Evolutionary conservation across 2,797 vertebrate genomes (phyloP).

Genomic region (Esox masquinongy): DNA sequence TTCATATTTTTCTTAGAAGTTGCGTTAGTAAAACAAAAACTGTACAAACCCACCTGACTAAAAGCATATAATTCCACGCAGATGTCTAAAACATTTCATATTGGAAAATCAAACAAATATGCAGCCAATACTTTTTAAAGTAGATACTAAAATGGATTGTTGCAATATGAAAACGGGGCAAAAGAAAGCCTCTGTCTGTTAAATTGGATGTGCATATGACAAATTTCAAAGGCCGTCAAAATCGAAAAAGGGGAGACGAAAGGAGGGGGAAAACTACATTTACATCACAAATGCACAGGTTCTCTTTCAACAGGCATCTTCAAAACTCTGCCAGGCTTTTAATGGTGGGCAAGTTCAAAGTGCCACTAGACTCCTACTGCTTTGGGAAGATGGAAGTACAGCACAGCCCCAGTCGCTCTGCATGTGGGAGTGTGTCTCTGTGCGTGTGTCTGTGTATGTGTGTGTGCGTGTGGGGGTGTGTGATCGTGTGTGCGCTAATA

Average conservation of each 20-base stretch:
- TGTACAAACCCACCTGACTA: slow-evolving; percentile 61
- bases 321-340: slow-evolving; percentile 91
- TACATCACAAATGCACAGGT: slow-evolving; percentile 94
- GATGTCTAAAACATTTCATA: background rate
- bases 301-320: slow-evolving; percentile 87
- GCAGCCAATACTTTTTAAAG: slow-evolving; percentile 60
- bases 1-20: slow-evolving; percentile 50
- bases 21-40: slow-evolving; percentile 50
- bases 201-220: slow-evolving; percentile 94
- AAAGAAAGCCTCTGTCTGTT: slow-evolving; percentile 80
- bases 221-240: slow-evolving; percentile 96
- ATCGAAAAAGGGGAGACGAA: slow-evolving; percentile 70
- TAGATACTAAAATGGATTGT: slow-evolving; percentile 65
- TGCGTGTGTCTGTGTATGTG: slow-evolving; percentile 45
- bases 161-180: slow-evolving; percentile 56
- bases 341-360: slow-evolving; percentile 93
- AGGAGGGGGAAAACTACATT: slow-evolving; percentile 78
- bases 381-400: slow-evolving; percentile 78
- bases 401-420: slow-evolving; percentile 68
- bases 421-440: slow-evolving; percentile 63
- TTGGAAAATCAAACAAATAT: slow-evolving; percentile 51
- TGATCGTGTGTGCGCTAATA: slow-evolving; percentile 59
- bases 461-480: slow-evolving; percentile 54
- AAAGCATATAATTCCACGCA: slow-evolving; percentile 54
- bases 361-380: slow-evolving; percentile 88